A percentile compares a stretch with the other conserved stretches of the same genome.
Conservation (phyloP, 2,888 invertebrate species). For the Agrochola circellaris region DNA sequence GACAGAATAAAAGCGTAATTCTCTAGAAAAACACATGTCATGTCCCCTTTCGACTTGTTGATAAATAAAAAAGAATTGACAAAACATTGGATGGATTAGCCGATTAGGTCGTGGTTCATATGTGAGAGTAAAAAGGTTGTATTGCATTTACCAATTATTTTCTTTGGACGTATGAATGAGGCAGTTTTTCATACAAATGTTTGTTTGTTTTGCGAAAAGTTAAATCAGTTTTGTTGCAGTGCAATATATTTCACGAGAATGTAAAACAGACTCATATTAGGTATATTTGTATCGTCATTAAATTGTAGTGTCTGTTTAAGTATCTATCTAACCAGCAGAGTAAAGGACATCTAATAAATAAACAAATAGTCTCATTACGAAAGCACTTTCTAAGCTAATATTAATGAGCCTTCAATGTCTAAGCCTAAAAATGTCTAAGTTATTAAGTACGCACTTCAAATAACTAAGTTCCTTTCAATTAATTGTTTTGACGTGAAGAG, state of each 20-base stretch:
- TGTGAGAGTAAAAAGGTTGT: background rate
- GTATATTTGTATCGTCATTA: background rate
- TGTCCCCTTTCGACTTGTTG: background rate
- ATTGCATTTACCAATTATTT: conserved; percentile 1
- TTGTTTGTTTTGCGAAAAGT: background rate
- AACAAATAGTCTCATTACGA: conserved; percentile 3
- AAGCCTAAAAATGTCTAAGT: conserved; percentile 20
- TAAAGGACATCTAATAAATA: background rate
- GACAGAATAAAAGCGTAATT: background rate
- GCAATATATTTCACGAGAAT: background rate
- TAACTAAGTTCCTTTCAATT: conserved; percentile 28
- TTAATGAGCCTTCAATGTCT: conserved; percentile 22
- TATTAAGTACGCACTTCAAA: conserved; percentile 26
- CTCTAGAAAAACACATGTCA: background rate
- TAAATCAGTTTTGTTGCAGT: conserved; percentile 1
- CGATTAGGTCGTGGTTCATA: background rate
- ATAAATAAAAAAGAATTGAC: conserved; percentile 4
- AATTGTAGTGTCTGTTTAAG: background rate
- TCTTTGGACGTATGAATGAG: background rate
- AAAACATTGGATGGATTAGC: conserved; percentile 1
- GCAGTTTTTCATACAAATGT: background rate
- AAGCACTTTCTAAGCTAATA: conserved; percentile 3
- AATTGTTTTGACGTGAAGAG: conserved; percentile 44
- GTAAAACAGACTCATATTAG: background rate
- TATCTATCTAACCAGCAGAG: background rate